Conservation (phyloP, 2,797 vertebrate genomes). For the Gymnoscopelus braueri region DNA sequence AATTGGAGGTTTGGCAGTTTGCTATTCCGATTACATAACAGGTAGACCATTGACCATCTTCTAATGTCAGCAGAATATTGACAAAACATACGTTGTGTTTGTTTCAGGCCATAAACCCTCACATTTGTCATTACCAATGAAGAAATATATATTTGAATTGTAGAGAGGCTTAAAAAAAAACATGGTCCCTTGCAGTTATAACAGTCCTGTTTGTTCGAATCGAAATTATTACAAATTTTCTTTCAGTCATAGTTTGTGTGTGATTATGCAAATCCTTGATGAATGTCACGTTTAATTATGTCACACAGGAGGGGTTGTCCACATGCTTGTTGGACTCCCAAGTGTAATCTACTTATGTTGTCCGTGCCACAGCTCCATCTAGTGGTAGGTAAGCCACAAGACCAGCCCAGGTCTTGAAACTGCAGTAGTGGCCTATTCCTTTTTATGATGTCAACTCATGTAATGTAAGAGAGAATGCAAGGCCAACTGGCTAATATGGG, state of each 20-base stretch:
- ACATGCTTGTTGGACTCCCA: conserved; percentile 13
- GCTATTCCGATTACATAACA: conserved; percentile 21
- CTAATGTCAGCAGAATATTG: not conserved
- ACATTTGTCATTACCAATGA: conserved; percentile 10
- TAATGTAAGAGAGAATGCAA: conserved; percentile 24
- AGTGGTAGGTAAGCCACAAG: conserved; percentile 54
- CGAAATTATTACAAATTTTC: conserved; percentile 27
- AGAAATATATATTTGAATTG: conserved; percentile 26
- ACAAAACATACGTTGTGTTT: not conserved
- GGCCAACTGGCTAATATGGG: conserved; percentile 43
- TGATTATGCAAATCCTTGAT: conserved; percentile 2
- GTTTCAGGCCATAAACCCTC: conserved; percentile 16
- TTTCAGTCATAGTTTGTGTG: conserved; percentile 28
- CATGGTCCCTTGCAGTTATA: conserved; percentile 12
- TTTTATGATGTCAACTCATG: conserved; percentile 53
- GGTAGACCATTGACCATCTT: conserved; percentile 1
- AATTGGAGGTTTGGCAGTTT: conserved; percentile 12
- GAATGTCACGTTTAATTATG: conserved; percentile 3
- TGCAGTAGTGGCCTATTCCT: not conserved
- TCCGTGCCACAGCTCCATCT: conserved; percentile 68
- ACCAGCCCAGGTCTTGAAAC: conserved; percentile 20
- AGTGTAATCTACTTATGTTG: conserved; percentile 29
- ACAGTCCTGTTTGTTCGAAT: conserved; percentile 15
- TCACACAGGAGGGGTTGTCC: conserved; percentile 14
- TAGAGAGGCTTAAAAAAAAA: conserved; percentile 21